A percentile compares a stretch with the other conserved stretches of the same genome.
Evolutionary conservation across 1,140 invertebrate species (phyloP).

Genomic region (Acyrthosiphon pisum): DNA sequence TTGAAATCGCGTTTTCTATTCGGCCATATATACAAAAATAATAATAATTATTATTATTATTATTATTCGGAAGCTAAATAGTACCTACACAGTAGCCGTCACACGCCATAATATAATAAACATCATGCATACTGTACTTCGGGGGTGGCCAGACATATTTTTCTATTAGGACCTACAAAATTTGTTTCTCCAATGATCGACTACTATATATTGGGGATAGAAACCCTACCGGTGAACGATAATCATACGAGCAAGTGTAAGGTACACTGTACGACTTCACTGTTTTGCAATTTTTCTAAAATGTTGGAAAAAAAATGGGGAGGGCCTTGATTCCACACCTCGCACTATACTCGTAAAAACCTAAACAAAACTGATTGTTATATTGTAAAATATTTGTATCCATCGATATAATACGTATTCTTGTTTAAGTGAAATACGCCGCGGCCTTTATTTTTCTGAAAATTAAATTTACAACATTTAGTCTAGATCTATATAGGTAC

Average conservation of each 20-base stretch:
- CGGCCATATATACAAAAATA: not conserved
- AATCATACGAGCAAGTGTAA: not conserved
- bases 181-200: not conserved
- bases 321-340: not conserved
- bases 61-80: not conserved
- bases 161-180: too few relatives aligned
- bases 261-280: not conserved
- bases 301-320: too few relatives aligned
- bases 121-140: not conserved
- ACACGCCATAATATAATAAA: not conserved
- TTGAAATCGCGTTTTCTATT: not conserved
- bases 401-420: not conserved
- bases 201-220: not conserved
- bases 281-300: not conserved
- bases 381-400: not conserved
- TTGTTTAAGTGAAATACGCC: not conserved
- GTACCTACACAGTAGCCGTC: not conserved
- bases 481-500: not conserved
- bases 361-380: not conserved
- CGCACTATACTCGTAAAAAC: not conserved
- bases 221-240: not conserved
- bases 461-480: not conserved
- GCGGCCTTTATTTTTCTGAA: not conserved
- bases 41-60: not conserved
- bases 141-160: not conserved